A percentile compares a stretch with the other conserved stretches of the same genome.
phyloP scores from a whole-genome alignment of 1,140 invertebrate genomes.

The Drosophila takahashii region DNA sequence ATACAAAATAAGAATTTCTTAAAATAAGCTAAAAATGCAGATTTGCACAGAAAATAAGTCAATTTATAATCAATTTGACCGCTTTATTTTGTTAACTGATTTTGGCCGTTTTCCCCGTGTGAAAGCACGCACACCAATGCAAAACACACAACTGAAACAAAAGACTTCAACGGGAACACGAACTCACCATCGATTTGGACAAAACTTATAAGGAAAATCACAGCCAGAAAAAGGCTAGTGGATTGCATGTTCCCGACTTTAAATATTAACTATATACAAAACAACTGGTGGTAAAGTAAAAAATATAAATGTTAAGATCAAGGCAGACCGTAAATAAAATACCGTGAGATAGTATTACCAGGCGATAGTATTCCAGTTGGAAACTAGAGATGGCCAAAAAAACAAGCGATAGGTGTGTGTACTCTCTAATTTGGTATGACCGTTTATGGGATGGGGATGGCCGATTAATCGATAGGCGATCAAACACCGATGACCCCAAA shows the following conservation, averaged over 20 bases:
- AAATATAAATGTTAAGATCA: conserved; percentile 13
- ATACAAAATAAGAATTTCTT: too few relatives aligned
- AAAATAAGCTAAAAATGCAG: too few relatives aligned
- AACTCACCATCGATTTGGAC: conserved; percentile 36
- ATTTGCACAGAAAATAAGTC: not conserved
- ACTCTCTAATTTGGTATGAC: too few relatives aligned
- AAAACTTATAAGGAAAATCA: conserved; percentile 32
- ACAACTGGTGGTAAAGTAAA: not conserved
- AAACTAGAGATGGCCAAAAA: not conserved
- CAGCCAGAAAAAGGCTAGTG: conserved; percentile 23
- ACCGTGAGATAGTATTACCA: conserved; percentile 7
- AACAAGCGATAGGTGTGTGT: too few relatives aligned
- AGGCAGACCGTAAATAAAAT: not conserved
- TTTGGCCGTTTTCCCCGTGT: conserved; percentile 11
- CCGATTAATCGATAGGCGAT: not conserved
- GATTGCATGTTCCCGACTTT: conserved; percentile 19
- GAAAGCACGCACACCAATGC: conserved; percentile 27
- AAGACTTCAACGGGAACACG: conserved; percentile 35
- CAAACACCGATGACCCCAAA: too few relatives aligned
- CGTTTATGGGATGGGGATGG: too few relatives aligned
- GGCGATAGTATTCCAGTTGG: not conserved
- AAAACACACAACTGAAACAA: conserved; percentile 19
- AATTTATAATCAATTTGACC: not conserved
- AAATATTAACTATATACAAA: not conserved
- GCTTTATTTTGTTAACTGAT: not conserved